These are phyloP conservation scores for Trissoscelio sp. DNA, from an alignment of 2,888 invertebrate genomes.

Conservation along the genomic window DNA sequence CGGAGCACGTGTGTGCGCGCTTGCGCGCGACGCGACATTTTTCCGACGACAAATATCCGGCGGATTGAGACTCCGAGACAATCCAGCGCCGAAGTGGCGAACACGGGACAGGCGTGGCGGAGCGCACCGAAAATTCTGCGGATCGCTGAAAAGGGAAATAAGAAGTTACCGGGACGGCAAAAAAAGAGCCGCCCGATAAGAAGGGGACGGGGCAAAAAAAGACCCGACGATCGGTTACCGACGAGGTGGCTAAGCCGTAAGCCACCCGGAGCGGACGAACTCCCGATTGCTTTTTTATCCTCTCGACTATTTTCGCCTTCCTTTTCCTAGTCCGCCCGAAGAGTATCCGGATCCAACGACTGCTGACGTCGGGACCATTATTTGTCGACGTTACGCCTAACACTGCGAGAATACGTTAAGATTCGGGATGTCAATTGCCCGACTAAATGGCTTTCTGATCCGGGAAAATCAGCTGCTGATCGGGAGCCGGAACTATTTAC, in stretches of 20 bases:
- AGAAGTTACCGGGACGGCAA: slow-evolving; percentile 63
- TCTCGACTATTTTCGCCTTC: slow-evolving; percentile 60
- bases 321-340: slow-evolving; percentile 54
- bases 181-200: slow-evolving; percentile 58
- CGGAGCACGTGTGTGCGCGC: slow-evolving; percentile 56
- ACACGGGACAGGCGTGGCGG: slow-evolving; percentile 80
- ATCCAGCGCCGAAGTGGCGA: slow-evolving; percentile 76
- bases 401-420: slow-evolving; percentile 73
- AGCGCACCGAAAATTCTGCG: slow-evolving; percentile 75
- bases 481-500: slow-evolving; percentile 61
- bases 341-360: slow-evolving; percentile 70
- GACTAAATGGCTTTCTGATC: slow-evolving; percentile 74
- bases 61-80: slow-evolving; percentile 74
- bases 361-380: slow-evolving; percentile 78
- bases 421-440: slow-evolving; percentile 72
- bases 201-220: slow-evolving; percentile 56
- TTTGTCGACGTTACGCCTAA: slow-evolving; percentile 72
- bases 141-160: slow-evolving; percentile 73
- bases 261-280: slow-evolving; percentile 55
- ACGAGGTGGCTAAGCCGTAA: slow-evolving; percentile 66
- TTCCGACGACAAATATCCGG: slow-evolving; percentile 67
- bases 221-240: slow-evolving; percentile 63
- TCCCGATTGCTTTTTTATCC: slow-evolving; percentile 66
- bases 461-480: slow-evolving; percentile 67
- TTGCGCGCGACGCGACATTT: slow-evolving; percentile 68